Base-by-base conservation (phyloP, 2,888 invertebrate genomes). In the Petrolisthes manimaculis region DNA sequence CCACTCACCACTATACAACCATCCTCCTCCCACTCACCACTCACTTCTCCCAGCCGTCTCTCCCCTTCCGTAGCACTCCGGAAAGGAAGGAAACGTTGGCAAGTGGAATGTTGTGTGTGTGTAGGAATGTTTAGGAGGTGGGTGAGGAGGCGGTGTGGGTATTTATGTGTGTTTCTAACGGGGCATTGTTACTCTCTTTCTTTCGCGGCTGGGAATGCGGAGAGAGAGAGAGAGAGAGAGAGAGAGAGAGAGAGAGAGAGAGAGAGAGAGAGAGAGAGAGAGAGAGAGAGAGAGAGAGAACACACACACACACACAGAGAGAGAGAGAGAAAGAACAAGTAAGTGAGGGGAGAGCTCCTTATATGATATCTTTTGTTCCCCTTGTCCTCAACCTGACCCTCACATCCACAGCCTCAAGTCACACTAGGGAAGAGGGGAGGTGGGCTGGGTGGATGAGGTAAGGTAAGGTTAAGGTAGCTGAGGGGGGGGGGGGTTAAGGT, bases 201-300 rank as follows among this genome's bases (percentile, higher is more conserved):
- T 24, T n/a, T 18, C 12, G 77, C 12, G 77, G 12, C 4, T 53
- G 54, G n/a, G 61, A 80, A 61, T 56, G 80, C 55, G 80, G 61
- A 56, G 61, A 56, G 80, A 80, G 80, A 80, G 80, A 80, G 80
- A 80, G 80, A 80, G 80, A 80, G 80, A 80, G 79, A 79, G 79
- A 55, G 55, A 55, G n/a, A 5, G n/a, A 79, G 9, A 54, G 53
- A 79, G 55, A 54, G 54, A 54, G 55, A 54, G n/a, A n/a, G n/a
- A 55, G 12, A 24, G n/a, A 55, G 79, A 4, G 55, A 79, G 55
- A 55, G 55, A 9, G 55, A 79, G 55, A 79, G 79, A 6, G 55
- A 54, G 5, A 9, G 71, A 67, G 67, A 61, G 24, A 81, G 67
- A 37, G 81, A n/a, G 18, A 37, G 67, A 37, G n/a, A n/a, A n/a